Percentiles rank a stretch among this genome's conserved stretches.
Evolutionary conservation across 2,113 vertebrate species (phyloP).

Genomic region (Amblyopsis rosae): DNA sequence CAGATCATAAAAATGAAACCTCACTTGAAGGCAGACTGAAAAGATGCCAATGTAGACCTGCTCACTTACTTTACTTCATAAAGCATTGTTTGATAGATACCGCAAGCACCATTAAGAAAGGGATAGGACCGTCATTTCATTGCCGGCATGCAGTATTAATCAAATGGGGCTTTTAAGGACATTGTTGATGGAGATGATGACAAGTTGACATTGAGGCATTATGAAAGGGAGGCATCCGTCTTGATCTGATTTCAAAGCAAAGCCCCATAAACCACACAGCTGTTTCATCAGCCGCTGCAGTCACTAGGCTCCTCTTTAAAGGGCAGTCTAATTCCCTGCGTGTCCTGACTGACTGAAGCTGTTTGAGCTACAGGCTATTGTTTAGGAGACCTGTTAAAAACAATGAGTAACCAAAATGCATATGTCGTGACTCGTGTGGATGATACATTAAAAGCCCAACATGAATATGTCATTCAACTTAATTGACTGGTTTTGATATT

Average conservation of each 20-base stretch:
- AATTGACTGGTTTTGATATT: no score
- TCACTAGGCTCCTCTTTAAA: slow-evolving; percentile 65
- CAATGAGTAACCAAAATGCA: no score
- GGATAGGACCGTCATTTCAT: slow-evolving; percentile 89
- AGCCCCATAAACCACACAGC: slow-evolving; percentile 82
- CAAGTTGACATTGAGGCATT: slow-evolving; percentile 92
- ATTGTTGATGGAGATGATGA: slow-evolving; percentile 85
- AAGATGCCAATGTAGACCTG: slow-evolving; percentile 33
- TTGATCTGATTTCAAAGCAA: slow-evolving; percentile 89
- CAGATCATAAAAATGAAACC: neutral
- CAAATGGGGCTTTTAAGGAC: slow-evolving; percentile 84
- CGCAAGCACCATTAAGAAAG: slow-evolving; percentile 87
- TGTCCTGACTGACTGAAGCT: slow-evolving; percentile 39
- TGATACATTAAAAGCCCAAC: no score
- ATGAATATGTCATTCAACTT: no score
- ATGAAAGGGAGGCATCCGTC: slow-evolving; percentile 81
- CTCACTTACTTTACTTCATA: slow-evolving; percentile 76
- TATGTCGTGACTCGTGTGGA: no score
- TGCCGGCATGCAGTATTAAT: slow-evolving; percentile 89
- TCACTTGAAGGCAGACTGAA: slow-evolving; percentile 39
- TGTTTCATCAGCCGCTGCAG: slow-evolving; percentile 80
- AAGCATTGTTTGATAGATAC: slow-evolving; percentile 86
- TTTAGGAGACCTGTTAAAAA: no score
- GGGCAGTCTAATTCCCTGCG: slow-evolving; percentile 64
- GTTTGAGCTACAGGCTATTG: no score